These are phyloP conservation scores for Nomada goodeniana DNA, from an alignment of 2,888 invertebrate species.

Conservation along the genomic window DNA sequence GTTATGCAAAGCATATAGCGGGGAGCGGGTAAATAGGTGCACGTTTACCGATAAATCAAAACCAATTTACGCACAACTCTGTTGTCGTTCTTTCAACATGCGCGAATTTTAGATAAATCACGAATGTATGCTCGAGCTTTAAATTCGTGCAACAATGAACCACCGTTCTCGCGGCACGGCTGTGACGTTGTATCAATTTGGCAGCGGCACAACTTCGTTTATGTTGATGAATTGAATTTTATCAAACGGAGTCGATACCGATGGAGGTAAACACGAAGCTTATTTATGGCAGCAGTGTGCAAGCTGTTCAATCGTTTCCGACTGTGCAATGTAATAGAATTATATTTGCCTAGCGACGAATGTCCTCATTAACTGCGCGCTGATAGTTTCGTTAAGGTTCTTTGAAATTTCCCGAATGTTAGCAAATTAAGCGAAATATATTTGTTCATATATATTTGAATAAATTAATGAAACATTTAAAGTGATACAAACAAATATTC, in stretches of 20 bases:
- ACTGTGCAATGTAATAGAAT: too few species aligned
- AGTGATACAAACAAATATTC: too few species aligned
- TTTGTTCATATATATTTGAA: too few species aligned
- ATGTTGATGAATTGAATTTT: neutral
- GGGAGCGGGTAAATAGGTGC: neutral
- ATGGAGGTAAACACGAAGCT: neutral
- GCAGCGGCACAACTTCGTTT: neutral
- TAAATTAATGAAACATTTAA: too few species aligned
- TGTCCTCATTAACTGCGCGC: too few species aligned
- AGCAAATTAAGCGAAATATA: too few species aligned
- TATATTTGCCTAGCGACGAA: too few species aligned
- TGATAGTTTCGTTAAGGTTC: too few species aligned
- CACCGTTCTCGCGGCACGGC: neutral
- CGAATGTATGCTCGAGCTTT: neutral
- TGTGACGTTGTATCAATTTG: neutral
- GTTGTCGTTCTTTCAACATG: neutral
- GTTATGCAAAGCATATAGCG: neutral
- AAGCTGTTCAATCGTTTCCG: too few species aligned
- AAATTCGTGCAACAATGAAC: neutral
- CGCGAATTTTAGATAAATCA: neutral
- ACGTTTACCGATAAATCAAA: conserved; percentile 18
- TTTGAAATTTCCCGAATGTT: too few species aligned
- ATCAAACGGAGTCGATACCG: neutral
- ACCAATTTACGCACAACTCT: neutral
- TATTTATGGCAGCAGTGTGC: too few species aligned